Conservation (phyloP, 2,113 vertebrate species). For the Baryphthengus martii region DNA sequence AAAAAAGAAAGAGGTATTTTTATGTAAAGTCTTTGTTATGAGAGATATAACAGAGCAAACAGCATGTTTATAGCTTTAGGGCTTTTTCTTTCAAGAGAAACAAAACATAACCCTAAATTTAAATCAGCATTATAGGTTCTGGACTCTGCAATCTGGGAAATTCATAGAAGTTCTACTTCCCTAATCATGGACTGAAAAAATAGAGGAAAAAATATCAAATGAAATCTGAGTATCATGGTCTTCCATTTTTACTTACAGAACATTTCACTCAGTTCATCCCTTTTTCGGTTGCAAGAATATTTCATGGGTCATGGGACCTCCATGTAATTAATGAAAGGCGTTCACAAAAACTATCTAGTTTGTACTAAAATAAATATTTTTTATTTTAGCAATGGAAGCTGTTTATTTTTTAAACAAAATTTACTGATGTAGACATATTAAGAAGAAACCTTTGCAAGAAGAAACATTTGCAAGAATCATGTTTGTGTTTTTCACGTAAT, state of each 20-base stretch:
- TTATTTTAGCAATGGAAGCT: background rate
- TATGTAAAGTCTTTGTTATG: background rate
- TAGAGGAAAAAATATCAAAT: rapidly evolving
- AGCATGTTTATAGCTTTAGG: background rate
- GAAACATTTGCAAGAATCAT: background rate
- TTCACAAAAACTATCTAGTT: background rate
- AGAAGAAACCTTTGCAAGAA: background rate
- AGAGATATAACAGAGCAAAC: background rate
- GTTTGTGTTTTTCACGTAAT: background rate
- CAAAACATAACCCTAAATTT: background rate
- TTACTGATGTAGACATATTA: background rate
- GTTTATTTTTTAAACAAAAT: background rate
- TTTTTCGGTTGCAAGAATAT: background rate
- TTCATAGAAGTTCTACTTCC: background rate
- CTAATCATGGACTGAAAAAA: background rate
- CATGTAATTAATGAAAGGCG: background rate
- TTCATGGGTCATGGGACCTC: background rate
- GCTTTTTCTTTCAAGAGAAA: background rate
- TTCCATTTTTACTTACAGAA: background rate
- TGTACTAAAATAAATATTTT: background rate
- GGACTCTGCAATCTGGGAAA: background rate
- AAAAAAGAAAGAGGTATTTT: background rate
- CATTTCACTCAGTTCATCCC: background rate
- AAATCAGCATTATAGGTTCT: background rate
- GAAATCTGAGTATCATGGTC: background rate